These are phyloP conservation scores for Corythoichthys intestinalis DNA, from an alignment of 2,113 vertebrate genomes.

Conservation along the genomic window DNA sequence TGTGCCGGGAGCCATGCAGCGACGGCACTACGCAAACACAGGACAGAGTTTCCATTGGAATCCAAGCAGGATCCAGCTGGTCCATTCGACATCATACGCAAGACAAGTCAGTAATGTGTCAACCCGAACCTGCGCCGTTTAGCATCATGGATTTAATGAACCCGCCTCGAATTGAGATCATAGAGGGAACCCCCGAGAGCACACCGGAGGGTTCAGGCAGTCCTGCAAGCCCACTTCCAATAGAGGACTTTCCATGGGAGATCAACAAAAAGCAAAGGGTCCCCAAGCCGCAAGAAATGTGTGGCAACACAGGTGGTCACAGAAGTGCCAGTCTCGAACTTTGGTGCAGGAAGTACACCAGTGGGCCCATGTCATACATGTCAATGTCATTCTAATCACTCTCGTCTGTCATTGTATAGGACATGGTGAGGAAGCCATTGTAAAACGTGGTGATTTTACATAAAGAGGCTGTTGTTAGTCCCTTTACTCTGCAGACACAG, in stretches of 20 bases:
- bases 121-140: conserved; percentile 72
- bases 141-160: conserved; percentile 74
- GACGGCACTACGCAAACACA: conserved; percentile 67
- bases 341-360: conserved; percentile 79
- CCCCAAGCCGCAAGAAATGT: conserved; percentile 58
- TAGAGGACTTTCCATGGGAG: conserved; percentile 73
- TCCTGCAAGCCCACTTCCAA: conserved; percentile 69
- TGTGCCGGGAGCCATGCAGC: conserved; percentile 72
- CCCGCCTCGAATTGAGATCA: conserved; percentile 74
- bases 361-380: conserved; percentile 80
- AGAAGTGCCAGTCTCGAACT: conserved; percentile 77
- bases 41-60: conserved; percentile 73
- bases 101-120: conserved; percentile 78
- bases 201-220: conserved; percentile 72
- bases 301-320: conserved; percentile 69
- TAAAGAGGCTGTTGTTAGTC: conserved; percentile 51
- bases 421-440: conserved; percentile 32
- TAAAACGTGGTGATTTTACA: conserved; percentile 20
- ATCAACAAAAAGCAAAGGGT: conserved; percentile 67
- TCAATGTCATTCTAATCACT: conserved; percentile 77
- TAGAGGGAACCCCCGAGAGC: conserved; percentile 68
- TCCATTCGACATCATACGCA: conserved; percentile 68
- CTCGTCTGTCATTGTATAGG: conserved; percentile 34
- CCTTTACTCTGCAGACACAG: conserved; percentile 71
- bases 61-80: conserved; percentile 74